Base-by-base conservation (phyloP, 2,888 invertebrate genomes). In the Electrophaes corylata region DNA sequence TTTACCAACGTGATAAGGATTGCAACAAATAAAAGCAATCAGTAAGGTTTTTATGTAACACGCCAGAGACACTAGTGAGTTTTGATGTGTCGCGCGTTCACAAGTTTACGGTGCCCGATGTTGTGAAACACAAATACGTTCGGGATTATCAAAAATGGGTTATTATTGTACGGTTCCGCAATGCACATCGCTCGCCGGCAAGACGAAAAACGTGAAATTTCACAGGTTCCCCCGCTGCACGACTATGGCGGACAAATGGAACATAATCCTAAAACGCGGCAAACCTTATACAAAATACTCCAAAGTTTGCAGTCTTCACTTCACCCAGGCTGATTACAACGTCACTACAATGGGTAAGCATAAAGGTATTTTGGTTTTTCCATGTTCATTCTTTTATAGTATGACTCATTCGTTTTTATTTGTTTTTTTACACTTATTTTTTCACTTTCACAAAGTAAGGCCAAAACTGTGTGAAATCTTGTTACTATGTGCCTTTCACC, bases 341-440 rank as follows among this genome's bases (percentile, higher is more conserved):
- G 86, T 92, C 78, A 92, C 92, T 47, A 89, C 88, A 69, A 89
- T 91, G 91, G 92, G 92, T 88, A 91, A 92, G 89, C 88, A 85
- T 81, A 88, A 86, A 90, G 87, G 86, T 88, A 82, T 83, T 81
- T 75, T 82, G 86, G 86, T 82, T 87, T 89, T 87, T 86, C 86
- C 86, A 79, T 75, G 70, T 81, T 78, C 71, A 72, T 66, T 76
- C 70, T 84, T 55, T 55, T 44, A 40, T 19, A 40, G 64, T 67
- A 71, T 66, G 67, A 67, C 61, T 66, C 62, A 71, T 66, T 61
- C 47, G 14, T 26, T 52, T 47, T 57, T 68, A 62, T 63, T 70
- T 71, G 59, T 46, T 47, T 26, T 52, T 59, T 49, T 41, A 54
- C 35, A 10, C 37, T 37, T 29, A 18, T n/a, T 37, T 41, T 35